phyloP scores from a whole-genome alignment of 2,113 vertebrate species.

The Elgaria multicarinata region DNA sequence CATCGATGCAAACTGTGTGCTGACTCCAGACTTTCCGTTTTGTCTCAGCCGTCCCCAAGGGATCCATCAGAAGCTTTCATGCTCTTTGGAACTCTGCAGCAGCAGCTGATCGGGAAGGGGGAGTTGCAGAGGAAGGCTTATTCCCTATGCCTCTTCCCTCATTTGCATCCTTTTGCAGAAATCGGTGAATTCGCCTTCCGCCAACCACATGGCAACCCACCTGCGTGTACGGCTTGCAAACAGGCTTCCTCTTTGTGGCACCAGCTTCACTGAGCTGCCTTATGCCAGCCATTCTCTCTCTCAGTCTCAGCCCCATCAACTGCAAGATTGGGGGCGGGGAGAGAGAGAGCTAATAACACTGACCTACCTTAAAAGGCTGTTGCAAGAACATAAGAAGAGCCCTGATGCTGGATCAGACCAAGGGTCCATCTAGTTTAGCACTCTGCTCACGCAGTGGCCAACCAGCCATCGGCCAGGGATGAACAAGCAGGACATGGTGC shows the following conservation, averaged over 20 bases:
- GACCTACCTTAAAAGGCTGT: background rate
- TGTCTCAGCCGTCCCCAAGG: background rate
- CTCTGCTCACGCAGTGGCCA: no score
- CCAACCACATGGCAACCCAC: background rate
- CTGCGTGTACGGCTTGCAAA: background rate
- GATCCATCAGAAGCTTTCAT: background rate
- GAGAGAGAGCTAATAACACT: background rate
- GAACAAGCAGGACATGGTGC: no score
- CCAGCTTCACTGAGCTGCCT: background rate
- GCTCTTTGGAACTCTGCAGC: background rate
- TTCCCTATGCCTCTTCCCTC: background rate
- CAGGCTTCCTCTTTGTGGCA: background rate
- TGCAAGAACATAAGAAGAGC: no score
- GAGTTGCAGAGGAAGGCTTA: background rate
- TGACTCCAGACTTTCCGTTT: background rate
- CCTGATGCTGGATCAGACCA: no score
- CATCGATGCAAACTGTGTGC: background rate
- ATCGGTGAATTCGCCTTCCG: background rate
- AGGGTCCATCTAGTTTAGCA: no score
- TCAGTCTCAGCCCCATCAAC: background rate
- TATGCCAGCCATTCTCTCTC: background rate
- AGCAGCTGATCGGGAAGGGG: background rate
- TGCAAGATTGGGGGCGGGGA: background rate
- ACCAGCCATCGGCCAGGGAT: no score
- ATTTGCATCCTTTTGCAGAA: background rate